Base-by-base conservation (phyloP, 2,888 invertebrate genomes). In the Leucoptera coffeella region DNA sequence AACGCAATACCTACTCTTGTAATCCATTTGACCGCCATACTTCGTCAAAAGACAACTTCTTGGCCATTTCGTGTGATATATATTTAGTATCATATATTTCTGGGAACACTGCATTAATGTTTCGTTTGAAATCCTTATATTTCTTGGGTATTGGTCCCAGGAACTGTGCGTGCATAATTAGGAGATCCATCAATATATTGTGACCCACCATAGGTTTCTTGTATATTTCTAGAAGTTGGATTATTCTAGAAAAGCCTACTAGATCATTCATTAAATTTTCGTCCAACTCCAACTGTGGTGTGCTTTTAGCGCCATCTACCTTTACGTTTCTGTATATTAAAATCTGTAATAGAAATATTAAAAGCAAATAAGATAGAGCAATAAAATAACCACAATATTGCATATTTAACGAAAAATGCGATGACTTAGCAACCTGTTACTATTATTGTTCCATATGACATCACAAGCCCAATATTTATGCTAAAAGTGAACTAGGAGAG, bases 161-260 rank as follows among this genome's bases (percentile, higher is more conserved):
- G 46, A 88, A 88, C 43, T 82, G 81, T 38, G 81, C 78, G 41
- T 82, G 78, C 29, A 86, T 50, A 13, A 86, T 62, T 38, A 88
- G 46, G 2, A 80, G 51, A 49, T 89, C 89, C 32, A 82, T 51
- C 28, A 84, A 65, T 32, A 79, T 47, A 48, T 90, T 90, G 47
- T 89, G 89, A 0, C 85, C 86, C 13, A 88, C 56, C 12, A 89
- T 55, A 3, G 86, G 86, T 57, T 84, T 86, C 35, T 75, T 69
- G 4, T 72, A 47, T 2, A 53, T 43, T 15, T 55, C 55, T n/a
- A 88, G 46, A 1, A 81, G 44, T 10, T 75, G 49, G 30, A 85
- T 79, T 8, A 88, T 54, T 41, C 71, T 72, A 2, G 82, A 75
- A 42, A 87, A 85, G 4, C 87, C 86, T 26, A 74, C 42, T 26